Evolutionary conservation across 2,888 invertebrate species (phyloP), one percentile per base, ranked within the genome.

Genomic region (Serrognathus titanus): DNA sequence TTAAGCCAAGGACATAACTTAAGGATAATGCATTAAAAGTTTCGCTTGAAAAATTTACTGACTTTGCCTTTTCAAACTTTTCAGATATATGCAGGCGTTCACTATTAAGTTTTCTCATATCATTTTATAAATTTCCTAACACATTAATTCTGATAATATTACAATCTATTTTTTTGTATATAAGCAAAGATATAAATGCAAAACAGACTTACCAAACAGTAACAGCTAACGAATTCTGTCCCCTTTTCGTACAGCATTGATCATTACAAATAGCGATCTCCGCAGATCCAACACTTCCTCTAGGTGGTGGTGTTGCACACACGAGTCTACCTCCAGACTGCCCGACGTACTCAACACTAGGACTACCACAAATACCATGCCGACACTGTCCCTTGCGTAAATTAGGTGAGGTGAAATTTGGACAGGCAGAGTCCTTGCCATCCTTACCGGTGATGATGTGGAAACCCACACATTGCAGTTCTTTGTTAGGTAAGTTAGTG

Each of bases 311-410:
- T 47, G 76, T 78, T 9, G 77, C 77, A 63, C 77, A 76, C 40
- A 78, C 76, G 63, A 83, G 80, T 55, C 86, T 78, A 4, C 85
- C 85, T 35, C 85, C 85, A 61, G 83, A 83, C 39, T 83, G 83
- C 31, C 85, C 85, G 66, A 85, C 84, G 72, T 85, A 86, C 71
- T 86, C 85, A 35, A 79, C 77, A 59, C 76, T 71, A 47, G 76
- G 72, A 61, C 73, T 75, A 51, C 75, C 71, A 64, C 80, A 83
- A 78, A 75, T 81, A 76, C 73, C 82, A 78, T 78, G 76, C 53
- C 77, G 68, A 57, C 76, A 76, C 61, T 74, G 63, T 70, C 63
- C 66, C 39, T 62, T 66, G 48, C 67, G 65, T 58, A 68, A 61
- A 58, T 67, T 73, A 54, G 70, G 69, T 65, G 70, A 75, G 66